Percentiles rank a stretch among this genome's conserved stretches.
Conservation (phyloP, 2,888 invertebrate genomes). For the Drymonia ruficornis region DNA sequence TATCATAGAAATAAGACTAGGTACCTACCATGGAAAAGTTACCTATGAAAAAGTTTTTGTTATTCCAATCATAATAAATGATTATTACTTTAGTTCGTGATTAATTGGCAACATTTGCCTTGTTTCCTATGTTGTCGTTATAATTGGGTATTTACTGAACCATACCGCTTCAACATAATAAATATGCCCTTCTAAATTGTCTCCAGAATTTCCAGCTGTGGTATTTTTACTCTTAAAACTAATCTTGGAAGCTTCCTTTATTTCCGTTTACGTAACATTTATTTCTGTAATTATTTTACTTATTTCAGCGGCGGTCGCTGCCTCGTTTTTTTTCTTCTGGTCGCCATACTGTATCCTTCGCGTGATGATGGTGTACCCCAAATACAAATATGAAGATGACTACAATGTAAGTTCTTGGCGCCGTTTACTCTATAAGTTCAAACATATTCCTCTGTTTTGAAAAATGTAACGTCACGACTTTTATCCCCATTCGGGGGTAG, state of each 20-base stretch:
- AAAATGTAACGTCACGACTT: no score
- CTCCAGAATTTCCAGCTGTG: no score
- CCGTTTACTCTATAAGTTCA: no score
- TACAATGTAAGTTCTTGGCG: conserved; percentile 61
- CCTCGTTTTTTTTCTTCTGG: conserved; percentile 87
- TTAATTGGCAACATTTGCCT: conserved; percentile 1
- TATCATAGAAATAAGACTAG: neutral
- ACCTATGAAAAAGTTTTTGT: neutral
- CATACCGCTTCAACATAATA: no score
- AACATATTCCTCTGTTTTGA: no score
- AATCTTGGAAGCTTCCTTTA: no score
- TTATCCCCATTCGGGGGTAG: no score
- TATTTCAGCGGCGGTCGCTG: conserved; percentile 72
- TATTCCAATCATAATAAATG: conserved; percentile 1
- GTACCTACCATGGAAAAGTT: neutral
- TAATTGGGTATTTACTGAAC: neutral
- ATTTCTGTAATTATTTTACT: neutral
- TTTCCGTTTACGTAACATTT: no score
- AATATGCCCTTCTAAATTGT: no score
- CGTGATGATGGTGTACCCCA: conserved; percentile 86
- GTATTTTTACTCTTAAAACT: no score
- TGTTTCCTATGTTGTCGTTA: neutral
- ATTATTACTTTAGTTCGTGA: neutral
- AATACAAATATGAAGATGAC: conserved; percentile 60
- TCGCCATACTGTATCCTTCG: conserved; percentile 92